phyloP scores from a whole-genome alignment of 2,797 vertebrate genomes.

The Sebastes elongatus region DNA sequence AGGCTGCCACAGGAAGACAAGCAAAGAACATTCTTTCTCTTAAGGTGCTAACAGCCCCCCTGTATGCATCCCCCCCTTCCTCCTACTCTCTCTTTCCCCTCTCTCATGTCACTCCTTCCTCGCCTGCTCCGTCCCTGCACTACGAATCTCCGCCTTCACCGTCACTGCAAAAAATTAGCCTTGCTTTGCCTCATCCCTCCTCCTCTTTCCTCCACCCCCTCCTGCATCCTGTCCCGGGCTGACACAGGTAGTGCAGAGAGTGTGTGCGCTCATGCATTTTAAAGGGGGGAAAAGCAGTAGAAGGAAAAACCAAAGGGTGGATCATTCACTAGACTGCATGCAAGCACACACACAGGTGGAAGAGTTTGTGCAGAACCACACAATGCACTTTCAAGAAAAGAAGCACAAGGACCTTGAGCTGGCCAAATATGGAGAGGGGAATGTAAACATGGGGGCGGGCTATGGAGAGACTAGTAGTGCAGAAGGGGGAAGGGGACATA shows the following conservation, averaged over 20 bases:
- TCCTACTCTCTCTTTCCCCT: conserved; percentile 57
- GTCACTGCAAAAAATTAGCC: conserved; percentile 30
- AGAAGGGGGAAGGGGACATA: conserved; percentile 46
- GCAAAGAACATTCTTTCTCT: conserved; percentile 76
- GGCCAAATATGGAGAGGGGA: conserved; percentile 83
- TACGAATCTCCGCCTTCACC: conserved; percentile 66
- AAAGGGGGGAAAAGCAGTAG: neutral
- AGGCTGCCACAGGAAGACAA: conserved; percentile 73
- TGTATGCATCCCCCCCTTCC: conserved; percentile 21
- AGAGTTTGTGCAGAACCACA: conserved; percentile 25
- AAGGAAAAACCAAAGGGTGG: conserved; percentile 40
- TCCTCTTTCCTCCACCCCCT: neutral
- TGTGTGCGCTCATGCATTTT: conserved; percentile 54
- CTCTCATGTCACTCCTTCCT: conserved; percentile 59
- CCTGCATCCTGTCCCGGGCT: conserved; percentile 61
- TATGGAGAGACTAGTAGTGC: conserved; percentile 33
- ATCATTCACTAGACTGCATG: conserved; percentile 63
- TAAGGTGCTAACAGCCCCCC: conserved; percentile 76
- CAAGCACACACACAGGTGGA: conserved; percentile 42
- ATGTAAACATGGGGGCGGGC: conserved; percentile 88
- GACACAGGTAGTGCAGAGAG: conserved; percentile 72
- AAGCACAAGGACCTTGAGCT: conserved; percentile 75
- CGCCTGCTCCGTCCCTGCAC: conserved; percentile 43
- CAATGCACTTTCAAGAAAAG: conserved; percentile 44
- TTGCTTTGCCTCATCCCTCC: conserved; percentile 3